These are phyloP conservation scores for Epirrhoe tristata DNA, from an alignment of 2,888 invertebrate species.

Conservation along the genomic window DNA sequence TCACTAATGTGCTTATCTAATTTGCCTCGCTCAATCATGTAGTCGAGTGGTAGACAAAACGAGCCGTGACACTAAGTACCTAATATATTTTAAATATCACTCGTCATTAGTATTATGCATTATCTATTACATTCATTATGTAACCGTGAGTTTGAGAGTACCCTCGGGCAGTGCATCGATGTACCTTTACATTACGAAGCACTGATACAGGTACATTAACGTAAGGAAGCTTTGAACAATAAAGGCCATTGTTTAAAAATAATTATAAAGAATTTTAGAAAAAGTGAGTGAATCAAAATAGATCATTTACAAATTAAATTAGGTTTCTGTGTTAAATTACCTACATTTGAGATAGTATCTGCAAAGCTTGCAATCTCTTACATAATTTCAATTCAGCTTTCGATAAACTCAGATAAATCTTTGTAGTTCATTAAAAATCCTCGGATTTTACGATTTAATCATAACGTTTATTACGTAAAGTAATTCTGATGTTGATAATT, in stretches of 20 bases:
- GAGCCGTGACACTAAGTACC: slow-evolving; percentile 65
- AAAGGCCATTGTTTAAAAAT: neutral
- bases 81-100: slow-evolving; percentile 79
- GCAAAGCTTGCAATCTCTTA: slow-evolving; percentile 32
- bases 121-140: slow-evolving; percentile 76
- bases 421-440: slow-evolving; percentile 57
- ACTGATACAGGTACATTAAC: slow-evolving; percentile 24
- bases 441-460: slow-evolving; percentile 51
- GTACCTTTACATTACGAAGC: slow-evolving; percentile 28
- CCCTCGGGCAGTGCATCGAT: slow-evolving; percentile 64
- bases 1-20: slow-evolving; percentile 72
- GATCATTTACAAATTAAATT: slow-evolving; percentile 20
- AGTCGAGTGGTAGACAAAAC: slow-evolving; percentile 58
- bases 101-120: slow-evolving; percentile 80
- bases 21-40: slow-evolving; percentile 77
- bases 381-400: slow-evolving; percentile 48
- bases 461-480: slow-evolving; percentile 37
- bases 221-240: slow-evolving; percentile 30
- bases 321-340: slow-evolving; percentile 17
- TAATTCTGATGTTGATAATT: slow-evolving; percentile 26
- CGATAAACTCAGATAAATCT: slow-evolving; percentile 53
- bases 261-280: neutral
- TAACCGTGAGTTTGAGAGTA: slow-evolving; percentile 71
- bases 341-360: slow-evolving; percentile 33
- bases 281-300: slow-evolving; percentile 6